Evolutionary conservation across 1,140 invertebrate genomes (phyloP).

Genomic region (Harlomillsia oculata): DNA sequence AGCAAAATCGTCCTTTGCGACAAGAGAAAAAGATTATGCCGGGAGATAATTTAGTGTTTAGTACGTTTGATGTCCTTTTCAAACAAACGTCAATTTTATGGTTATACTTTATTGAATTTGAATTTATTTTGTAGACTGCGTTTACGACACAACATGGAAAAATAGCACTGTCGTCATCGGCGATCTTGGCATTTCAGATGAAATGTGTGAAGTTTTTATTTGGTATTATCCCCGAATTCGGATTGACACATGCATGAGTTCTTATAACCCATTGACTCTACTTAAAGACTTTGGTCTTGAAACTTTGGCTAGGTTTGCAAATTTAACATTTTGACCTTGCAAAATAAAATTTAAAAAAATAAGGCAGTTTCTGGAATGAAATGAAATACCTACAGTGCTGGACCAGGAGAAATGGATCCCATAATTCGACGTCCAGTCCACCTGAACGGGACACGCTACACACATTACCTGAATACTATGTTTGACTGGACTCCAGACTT

Average conservation of each 20-base stretch:
- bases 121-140: slow-evolving; percentile 2
- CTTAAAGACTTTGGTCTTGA: neutral
- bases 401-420: neutral
- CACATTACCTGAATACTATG: neutral
- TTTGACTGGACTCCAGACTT: neutral
- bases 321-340: neutral
- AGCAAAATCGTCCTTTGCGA: slow-evolving; percentile 36
- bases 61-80: neutral
- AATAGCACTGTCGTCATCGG: neutral
- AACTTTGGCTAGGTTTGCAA: neutral
- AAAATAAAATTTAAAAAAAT: neutral
- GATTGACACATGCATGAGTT: neutral
- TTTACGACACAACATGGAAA: neutral
- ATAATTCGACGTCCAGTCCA: neutral
- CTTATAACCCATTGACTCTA: neutral
- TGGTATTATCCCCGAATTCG: neutral
- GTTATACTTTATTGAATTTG: neutral
- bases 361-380: neutral
- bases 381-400: neutral
- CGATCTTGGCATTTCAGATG: neutral
- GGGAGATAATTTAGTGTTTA: slow-evolving; percentile 14
- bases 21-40: slow-evolving; percentile 3
- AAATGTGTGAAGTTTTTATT: slow-evolving; percentile 6
- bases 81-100: neutral
- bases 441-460: neutral